Conservation (phyloP, 1,140 invertebrate species). For the Homarus americanus region DNA sequence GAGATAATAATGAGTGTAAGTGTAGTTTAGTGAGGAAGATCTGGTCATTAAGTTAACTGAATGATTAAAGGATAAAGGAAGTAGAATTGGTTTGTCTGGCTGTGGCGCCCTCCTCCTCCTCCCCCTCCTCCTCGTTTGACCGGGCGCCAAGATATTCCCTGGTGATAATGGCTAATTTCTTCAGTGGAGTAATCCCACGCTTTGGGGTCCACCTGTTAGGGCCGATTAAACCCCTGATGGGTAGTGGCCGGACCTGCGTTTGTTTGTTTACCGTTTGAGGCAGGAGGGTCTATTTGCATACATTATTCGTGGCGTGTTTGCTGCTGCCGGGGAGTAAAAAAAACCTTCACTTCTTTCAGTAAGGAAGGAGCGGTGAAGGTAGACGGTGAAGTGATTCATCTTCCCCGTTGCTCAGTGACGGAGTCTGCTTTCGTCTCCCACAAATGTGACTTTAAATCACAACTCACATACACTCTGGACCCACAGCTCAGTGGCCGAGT, state of each 20-base stretch:
- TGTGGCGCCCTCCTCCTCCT: conserved; percentile 19
- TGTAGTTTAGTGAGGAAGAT: neutral
- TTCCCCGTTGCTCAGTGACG: too few relatives aligned
- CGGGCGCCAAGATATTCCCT: conserved; percentile 37
- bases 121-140: conserved; percentile 56
- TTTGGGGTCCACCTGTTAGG: conserved; percentile 33
- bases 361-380: neutral
- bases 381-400: neutral
- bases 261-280: neutral
- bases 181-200: conserved; percentile 27
- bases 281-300: neutral
- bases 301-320: neutral
- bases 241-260: neutral
- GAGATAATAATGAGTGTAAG: neutral
- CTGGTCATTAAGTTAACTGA: neutral
- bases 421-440: too few relatives aligned
- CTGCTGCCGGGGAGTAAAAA: neutral
- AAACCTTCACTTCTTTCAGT: neutral
- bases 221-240: conserved; percentile 18
- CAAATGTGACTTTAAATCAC: too few relatives aligned
- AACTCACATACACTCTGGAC: too few relatives aligned
- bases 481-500: neutral
- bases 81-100: neutral
- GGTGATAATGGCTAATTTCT: conserved; percentile 58
- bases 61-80: neutral